A percentile compares a stretch with the other conserved stretches of the same genome.
Evolutionary conservation across 2,888 invertebrate species (phyloP).

Genomic region (Notocelia uddmanniana): DNA sequence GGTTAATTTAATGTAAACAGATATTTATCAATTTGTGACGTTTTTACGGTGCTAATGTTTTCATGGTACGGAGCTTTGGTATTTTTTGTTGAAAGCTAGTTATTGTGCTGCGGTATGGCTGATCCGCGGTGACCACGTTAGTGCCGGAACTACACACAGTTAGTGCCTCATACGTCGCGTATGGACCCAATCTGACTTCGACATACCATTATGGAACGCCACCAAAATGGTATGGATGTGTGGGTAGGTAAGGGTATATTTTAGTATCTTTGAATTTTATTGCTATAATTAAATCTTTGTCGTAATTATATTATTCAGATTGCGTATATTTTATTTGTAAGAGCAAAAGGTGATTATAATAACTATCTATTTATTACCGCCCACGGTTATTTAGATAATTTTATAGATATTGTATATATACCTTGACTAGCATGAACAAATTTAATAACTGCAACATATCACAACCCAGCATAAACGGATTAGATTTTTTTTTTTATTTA

Average conservation of each 20-base stretch:
- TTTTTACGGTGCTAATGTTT: conserved; percentile 73
- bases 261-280: conserved; percentile 40
- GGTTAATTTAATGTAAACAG: conserved; percentile 82
- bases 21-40: conserved; percentile 78
- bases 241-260: conserved; percentile 85
- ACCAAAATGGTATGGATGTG: conserved; percentile 87
- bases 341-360: too few relatives aligned
- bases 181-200: conserved; percentile 66
- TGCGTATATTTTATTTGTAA: too few relatives aligned
- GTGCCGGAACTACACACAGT: conserved; percentile 57
- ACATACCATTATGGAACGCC: conserved; percentile 85
- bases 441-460: not conserved
- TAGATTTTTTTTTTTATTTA: too few relatives aligned
- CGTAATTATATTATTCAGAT: too few relatives aligned
- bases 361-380: too few relatives aligned
- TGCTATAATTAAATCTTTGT: not conserved
- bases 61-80: conserved; percentile 62
- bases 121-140: conserved; percentile 55
- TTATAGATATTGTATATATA: too few relatives aligned
- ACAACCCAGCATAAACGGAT: not conserved
- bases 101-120: conserved; percentile 64
- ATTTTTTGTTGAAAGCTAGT: conserved; percentile 62
- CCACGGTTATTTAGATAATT: too few relatives aligned
- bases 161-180: conserved; percentile 60
- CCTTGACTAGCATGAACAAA: not conserved